Conservation (phyloP, 1,140 invertebrate genomes). For the Bombus confusus region DNA sequence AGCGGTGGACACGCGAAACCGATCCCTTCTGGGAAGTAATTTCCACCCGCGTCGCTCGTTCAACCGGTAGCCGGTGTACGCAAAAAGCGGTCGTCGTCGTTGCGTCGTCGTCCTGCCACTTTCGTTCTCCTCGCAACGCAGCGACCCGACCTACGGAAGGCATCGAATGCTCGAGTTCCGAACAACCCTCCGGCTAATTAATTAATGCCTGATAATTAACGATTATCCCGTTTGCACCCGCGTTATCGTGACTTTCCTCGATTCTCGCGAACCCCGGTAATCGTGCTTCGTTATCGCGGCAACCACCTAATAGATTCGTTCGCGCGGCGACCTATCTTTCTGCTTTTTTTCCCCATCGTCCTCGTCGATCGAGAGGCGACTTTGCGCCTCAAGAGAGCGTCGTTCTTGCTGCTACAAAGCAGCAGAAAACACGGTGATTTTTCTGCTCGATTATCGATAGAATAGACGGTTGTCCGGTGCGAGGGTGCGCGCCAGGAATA, state of each 20-base stretch:
- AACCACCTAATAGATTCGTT: conserved; percentile 30
- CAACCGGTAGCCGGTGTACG: conserved; percentile 27
- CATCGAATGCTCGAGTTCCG: conserved; percentile 26
- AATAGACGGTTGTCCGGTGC: not conserved
- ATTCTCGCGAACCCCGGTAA: conserved; percentile 42
- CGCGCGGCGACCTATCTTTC: not conserved
- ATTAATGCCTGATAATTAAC: conserved; percentile 66
- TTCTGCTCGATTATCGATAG: not conserved
- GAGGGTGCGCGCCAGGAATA: not conserved
- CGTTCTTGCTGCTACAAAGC: not conserved
- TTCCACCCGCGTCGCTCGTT: conserved; percentile 59
- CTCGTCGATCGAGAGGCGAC: not conserved
- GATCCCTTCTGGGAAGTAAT: conserved; percentile 75
- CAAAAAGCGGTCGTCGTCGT: conserved; percentile 56
- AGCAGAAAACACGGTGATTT: not conserved
- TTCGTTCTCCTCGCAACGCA: not conserved
- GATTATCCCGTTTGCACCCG: conserved; percentile 55
- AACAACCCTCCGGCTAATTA: conserved; percentile 52
- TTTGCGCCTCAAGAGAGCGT: not conserved
- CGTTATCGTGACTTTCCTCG: conserved; percentile 51
- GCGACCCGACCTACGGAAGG: not conserved
- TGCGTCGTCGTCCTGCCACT: conserved; percentile 37
- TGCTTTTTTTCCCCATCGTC: not conserved
- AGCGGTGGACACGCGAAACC: conserved; percentile 77
- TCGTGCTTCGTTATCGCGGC: conserved; percentile 5